These are phyloP conservation scores for Luehdorfia chinensis DNA, from an alignment of 1,140 invertebrate species.

Conservation along the genomic window DNA sequence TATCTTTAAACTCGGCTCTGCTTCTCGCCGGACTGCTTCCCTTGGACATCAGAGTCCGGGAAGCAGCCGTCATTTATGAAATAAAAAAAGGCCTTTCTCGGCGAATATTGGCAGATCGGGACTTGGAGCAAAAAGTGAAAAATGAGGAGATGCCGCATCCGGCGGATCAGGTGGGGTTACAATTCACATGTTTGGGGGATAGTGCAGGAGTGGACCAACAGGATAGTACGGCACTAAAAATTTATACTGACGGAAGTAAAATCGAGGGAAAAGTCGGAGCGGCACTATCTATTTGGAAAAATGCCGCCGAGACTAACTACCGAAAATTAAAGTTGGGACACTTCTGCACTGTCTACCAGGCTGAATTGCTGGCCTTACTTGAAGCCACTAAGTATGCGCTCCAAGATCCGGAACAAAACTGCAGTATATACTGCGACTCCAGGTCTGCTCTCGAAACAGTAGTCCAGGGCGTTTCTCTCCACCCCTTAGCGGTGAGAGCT, in stretches of 20 bases:
- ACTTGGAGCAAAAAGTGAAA: too few species aligned
- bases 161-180: too few species aligned
- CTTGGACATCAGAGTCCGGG: not conserved
- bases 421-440: not conserved
- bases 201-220: too few species aligned
- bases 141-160: too few species aligned
- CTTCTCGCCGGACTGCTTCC: not conserved
- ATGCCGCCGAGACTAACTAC: conserved; percentile 15
- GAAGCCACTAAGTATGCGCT: conserved; percentile 2
- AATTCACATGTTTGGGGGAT: not conserved
- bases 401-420: not conserved
- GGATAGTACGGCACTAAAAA: too few species aligned
- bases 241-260: conserved; percentile 31
- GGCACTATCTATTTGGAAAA: conserved; percentile 27
- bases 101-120: too few species aligned
- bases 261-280: conserved; percentile 27
- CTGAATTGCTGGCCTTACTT: conserved; percentile 24
- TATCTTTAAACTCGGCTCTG: not conserved
- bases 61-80: not conserved
- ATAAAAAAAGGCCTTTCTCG: too few species aligned
- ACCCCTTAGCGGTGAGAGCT: conserved; percentile 11
- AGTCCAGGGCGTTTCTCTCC: not conserved
- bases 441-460: conserved; percentile 6
- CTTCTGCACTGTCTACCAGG: conserved; percentile 31
- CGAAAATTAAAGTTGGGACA: conserved; percentile 22